phyloP scores from a whole-genome alignment of 2,888 invertebrate genomes.

The Cataglyphis rosenhaueri region DNA sequence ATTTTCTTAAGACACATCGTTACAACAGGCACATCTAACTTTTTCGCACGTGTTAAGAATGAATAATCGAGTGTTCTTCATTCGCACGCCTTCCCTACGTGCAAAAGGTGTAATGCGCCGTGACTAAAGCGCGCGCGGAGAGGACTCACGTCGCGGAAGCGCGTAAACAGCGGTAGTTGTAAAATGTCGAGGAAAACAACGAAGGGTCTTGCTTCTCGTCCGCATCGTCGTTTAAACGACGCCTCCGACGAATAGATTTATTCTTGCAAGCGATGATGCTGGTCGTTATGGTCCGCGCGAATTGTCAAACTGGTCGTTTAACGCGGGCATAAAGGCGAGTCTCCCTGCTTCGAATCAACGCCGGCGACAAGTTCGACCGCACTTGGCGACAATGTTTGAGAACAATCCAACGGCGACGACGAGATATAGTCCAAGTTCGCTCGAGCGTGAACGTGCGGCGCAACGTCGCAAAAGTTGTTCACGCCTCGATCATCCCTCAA shows the following conservation, averaged over 20 bases:
- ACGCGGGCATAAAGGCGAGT: conserved; percentile 25
- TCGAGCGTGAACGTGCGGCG: conserved; percentile 23
- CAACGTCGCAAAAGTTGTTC: conserved; percentile 69
- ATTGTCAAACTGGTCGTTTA: conserved; percentile 46
- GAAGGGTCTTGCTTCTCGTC: not conserved
- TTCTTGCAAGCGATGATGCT: not conserved
- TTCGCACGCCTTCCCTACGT: conserved; percentile 38
- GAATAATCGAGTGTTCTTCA: conserved; percentile 44
- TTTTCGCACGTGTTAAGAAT: conserved; percentile 28
- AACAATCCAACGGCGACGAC: conserved; percentile 29
- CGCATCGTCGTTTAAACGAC: not conserved
- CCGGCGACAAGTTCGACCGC: conserved; percentile 14
- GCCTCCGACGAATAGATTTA: conserved; percentile 33
- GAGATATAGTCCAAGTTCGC: conserved; percentile 26
- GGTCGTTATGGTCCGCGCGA: conserved; percentile 43
- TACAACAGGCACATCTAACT: not conserved
- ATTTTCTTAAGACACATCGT: conserved; percentile 31
- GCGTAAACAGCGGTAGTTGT: conserved; percentile 44
- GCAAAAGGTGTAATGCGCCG: conserved; percentile 53
- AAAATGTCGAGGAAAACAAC: conserved; percentile 42
- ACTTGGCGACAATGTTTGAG: conserved; percentile 32
- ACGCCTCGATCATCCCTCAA: conserved; percentile 75
- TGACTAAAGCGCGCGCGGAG: conserved; percentile 42
- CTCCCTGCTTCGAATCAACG: conserved; percentile 15
- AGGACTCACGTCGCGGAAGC: conserved; percentile 38